Evolutionary conservation across 2,888 invertebrate species (phyloP), one percentile per base, ranked within the genome.

Genomic region (Didymodactylos carnosus): DNA sequence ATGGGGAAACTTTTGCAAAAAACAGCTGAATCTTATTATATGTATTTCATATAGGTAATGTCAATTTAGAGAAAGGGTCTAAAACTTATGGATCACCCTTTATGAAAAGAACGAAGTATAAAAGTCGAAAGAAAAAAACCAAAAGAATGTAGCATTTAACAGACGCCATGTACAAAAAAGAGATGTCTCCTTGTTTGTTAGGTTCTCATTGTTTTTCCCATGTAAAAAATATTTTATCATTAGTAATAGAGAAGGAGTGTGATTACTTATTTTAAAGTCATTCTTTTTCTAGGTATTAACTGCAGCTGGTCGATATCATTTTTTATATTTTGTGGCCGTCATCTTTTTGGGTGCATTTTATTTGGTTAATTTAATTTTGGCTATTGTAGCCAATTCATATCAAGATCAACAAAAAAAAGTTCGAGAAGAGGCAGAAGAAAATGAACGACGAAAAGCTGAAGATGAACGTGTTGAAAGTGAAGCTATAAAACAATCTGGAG

Each of bases 361-460:
- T 76, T 62, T 72, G n/a, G 43, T 74, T 7, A 74, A 76, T 72
- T 72, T 75, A 51, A 75, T 76, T 8, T 70, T 74, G 25, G 74
- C 75, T 6, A 69, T 72, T 11, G 73, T 76, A 3, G 69, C 72
- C n/a, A 41, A 95, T 94, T 94, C 94, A 73, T 97, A 97, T 86
- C 94, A 95, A 84, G 95, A 97, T 86, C 88, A 94, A 85, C 94
- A 94, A 86, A 94, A 93, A 88, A 93, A 93, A 86, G 94, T 93
- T 73, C 92, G 92, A 85, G 92, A 93, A 84, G 93, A 94, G 83
- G 93, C 92, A 84, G 94, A 95, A 86, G 88, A 94, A 85, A 94
- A 94, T 86, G 94, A 94, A 88, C 92, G 93, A 86, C 94, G 92
- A 75, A 92, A 92, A 85, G 92, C 92, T 84, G 93, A 94, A 39